Conservation (phyloP, 1,140 invertebrate species). For the Brachionus rubens region DNA sequence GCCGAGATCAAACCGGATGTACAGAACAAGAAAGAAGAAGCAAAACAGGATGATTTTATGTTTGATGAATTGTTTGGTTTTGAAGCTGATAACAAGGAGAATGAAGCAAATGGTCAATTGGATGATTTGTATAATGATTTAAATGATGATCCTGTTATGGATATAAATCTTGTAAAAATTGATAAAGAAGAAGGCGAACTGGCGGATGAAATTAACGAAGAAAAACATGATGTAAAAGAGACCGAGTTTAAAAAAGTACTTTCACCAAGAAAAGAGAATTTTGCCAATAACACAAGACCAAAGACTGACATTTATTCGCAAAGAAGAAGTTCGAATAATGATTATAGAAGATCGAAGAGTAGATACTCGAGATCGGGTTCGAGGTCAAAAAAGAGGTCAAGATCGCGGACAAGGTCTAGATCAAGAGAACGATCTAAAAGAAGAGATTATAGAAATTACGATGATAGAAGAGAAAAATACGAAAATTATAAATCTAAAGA, state of each 20-base stretch:
- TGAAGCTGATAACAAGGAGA: constrained; percentile 14
- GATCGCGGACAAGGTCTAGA: not conserved
- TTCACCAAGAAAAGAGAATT: not conserved
- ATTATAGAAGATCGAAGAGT: not conserved
- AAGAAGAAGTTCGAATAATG: not conserved
- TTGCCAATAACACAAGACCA: not conserved
- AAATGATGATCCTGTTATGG: not conserved
- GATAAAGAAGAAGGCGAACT: not conserved
- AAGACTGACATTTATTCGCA: not conserved
- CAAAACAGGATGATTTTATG: not conserved
- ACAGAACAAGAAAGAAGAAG: too few species aligned
- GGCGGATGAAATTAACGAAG: too few species aligned
- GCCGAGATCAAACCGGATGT: not conserved
- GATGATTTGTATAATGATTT: constrained; percentile 17
- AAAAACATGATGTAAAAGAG: not conserved
- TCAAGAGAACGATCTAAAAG: not conserved
- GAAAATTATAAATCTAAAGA: too few species aligned
- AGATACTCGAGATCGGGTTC: not conserved
- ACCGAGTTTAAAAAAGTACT: not conserved
- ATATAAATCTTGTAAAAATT: constrained; percentile 1
- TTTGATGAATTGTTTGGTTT: constrained; percentile 11
- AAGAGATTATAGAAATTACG: constrained; percentile 1
- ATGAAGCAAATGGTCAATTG: not conserved
- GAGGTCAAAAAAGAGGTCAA: not conserved
- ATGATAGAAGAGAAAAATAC: not conserved